phyloP scores from a whole-genome alignment of 2,888 invertebrate genomes.

The Anoplius nigerrimus region DNA sequence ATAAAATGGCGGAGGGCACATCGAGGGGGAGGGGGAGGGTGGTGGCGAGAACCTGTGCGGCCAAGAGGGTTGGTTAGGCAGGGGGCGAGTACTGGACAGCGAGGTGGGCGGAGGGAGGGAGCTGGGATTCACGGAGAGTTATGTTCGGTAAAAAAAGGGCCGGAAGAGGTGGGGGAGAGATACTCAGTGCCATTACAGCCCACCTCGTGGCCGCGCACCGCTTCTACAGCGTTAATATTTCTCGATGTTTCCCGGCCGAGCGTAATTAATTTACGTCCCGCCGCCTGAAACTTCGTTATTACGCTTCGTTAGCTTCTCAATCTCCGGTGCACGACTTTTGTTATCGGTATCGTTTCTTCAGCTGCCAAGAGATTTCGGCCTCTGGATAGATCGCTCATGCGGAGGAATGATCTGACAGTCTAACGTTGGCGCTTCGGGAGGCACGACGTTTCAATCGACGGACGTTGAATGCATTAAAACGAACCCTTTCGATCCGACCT shows the following conservation, averaged over 20 bases:
- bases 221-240: conserved; percentile 54
- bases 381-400: too few species aligned
- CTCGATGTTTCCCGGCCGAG: conserved; percentile 43
- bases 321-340: too few species aligned
- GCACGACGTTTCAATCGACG: too few species aligned
- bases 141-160: conserved; percentile 12
- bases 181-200: conserved; percentile 21
- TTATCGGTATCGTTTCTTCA: too few species aligned
- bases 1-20: not conserved
- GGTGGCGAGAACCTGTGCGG: not conserved
- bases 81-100: not conserved
- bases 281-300: conserved; percentile 51
- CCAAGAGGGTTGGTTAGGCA: not conserved
- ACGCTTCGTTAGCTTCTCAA: conserved; percentile 40
- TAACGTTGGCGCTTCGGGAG: too few species aligned
- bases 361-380: too few species aligned
- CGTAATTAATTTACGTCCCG: conserved; percentile 55
- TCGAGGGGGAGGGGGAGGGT: not conserved
- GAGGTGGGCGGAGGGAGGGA: not conserved
- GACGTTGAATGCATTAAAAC: too few species aligned
- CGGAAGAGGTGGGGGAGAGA: conserved; percentile 3
- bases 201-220: conserved; percentile 15
- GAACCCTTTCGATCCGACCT: too few species aligned
- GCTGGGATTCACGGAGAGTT: conserved; percentile 11
- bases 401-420: too few species aligned